These are phyloP conservation scores for Sisyra nigra DNA, from an alignment of 2,888 invertebrate genomes.

Conservation along the genomic window DNA sequence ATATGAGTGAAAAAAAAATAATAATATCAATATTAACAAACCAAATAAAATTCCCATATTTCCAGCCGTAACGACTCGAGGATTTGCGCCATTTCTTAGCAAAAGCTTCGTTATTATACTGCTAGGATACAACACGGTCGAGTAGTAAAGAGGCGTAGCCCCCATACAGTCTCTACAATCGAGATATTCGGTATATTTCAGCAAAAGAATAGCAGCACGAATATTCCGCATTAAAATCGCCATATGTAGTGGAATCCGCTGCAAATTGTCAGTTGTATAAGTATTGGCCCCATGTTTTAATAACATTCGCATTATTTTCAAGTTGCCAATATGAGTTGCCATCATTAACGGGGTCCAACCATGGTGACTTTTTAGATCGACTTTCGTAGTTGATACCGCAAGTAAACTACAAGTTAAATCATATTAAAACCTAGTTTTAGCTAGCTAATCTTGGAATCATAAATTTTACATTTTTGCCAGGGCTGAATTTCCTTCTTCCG, in stretches of 20 bases:
- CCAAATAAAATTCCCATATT: neutral
- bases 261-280: neutral
- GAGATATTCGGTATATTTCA: conserved; percentile 23
- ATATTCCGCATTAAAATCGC: conserved; percentile 4
- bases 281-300: conserved; percentile 9
- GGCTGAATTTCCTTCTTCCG: neutral
- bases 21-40: neutral
- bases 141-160: conserved; percentile 31
- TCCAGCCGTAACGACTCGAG: conserved; percentile 4
- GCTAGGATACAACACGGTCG: conserved; percentile 28
- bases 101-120: conserved; percentile 23
- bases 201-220: conserved; percentile 20
- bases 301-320: conserved; percentile 9
- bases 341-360: conserved; percentile 9
- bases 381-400: neutral
- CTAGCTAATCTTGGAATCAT: neutral
- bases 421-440: neutral
- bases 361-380: neutral
- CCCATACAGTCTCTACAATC: conserved; percentile 28
- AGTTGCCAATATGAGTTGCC: conserved; percentile 7
- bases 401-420: conserved; percentile 2
- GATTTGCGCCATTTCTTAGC: conserved; percentile 26
- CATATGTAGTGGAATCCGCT: conserved; percentile 1
- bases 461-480: conserved; percentile 5
- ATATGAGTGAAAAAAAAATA: too few species aligned